Evolutionary conservation across 2,888 invertebrate species (phyloP).

Genomic region (Paralinhomoeus sp.): DNA sequence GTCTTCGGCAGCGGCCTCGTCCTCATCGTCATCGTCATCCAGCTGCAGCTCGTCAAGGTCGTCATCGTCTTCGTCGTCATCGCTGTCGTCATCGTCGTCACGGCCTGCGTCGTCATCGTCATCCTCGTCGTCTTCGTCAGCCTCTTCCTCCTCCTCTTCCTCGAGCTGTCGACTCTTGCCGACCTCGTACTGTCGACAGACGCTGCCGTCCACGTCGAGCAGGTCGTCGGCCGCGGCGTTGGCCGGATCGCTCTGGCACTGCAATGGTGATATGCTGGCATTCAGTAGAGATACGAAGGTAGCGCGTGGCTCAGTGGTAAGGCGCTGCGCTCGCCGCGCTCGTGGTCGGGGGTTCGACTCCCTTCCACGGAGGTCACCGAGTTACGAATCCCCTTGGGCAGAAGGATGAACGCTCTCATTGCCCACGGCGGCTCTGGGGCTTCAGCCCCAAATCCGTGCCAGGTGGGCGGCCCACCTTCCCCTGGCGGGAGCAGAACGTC

Average conservation of each 20-base stretch:
- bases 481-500: not conserved
- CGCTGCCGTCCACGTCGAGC: conserved; percentile 49
- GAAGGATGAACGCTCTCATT: no score
- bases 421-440: no score
- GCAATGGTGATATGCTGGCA: conserved; percentile 3
- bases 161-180: conserved; percentile 54
- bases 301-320: no score
- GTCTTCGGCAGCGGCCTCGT: no score
- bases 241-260: conserved; percentile 17
- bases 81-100: conserved; percentile 7
- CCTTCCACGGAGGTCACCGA: not conserved
- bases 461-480: no score
- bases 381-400: not conserved
- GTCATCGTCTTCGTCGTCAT: conserved; percentile 7
- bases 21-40: no score
- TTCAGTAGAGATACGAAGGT: not conserved
- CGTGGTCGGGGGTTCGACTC: not conserved
- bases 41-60: no score
- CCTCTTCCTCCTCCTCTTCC: conserved; percentile 54
- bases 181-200: conserved; percentile 72
- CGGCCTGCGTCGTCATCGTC: conserved; percentile 5
- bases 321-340: not conserved
- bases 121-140: conserved; percentile 7
- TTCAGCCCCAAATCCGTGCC: no score
- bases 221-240: conserved; percentile 38